These are phyloP conservation scores for Synanthedon formicaeformis DNA, from an alignment of 2,888 invertebrate genomes.

Conservation along the genomic window DNA sequence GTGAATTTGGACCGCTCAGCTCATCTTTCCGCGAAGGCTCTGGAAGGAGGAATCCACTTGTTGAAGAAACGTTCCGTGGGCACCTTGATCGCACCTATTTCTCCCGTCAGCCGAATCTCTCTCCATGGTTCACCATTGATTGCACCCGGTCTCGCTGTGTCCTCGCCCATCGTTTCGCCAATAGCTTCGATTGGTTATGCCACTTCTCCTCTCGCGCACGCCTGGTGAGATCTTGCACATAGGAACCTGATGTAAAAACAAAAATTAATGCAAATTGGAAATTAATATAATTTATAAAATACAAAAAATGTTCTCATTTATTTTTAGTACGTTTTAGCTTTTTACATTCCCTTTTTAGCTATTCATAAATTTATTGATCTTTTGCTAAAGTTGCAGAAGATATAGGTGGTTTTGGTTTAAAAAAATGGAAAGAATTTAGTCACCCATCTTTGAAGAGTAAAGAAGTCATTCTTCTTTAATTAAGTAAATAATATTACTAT, in stretches of 20 bases:
- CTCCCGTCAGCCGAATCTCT: slow-evolving; percentile 10
- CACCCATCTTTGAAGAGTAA: no score
- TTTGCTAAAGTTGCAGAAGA: no score
- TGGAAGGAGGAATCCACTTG: slow-evolving; percentile 30
- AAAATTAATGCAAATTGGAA: no score
- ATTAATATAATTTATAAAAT: no score
- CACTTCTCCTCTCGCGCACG: slow-evolving; percentile 9
- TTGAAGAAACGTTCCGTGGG: slow-evolving; percentile 31
- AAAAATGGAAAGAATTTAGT: no score
- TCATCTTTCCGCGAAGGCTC: slow-evolving; percentile 47
- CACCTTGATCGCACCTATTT: slow-evolving; percentile 1
- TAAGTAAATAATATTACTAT: no score
- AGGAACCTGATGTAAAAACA: neutral
- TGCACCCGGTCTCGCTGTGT: slow-evolving; percentile 3
- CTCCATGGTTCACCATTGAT: slow-evolving; percentile 10
- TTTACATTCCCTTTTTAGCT: no score
- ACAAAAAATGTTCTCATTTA: no score
- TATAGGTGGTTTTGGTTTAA: no score
- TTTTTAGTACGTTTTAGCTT: no score
- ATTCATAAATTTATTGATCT: no score
- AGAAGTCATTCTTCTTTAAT: no score
- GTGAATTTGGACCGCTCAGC: slow-evolving; percentile 58
- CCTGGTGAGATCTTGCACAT: neutral
- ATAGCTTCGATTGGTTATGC: slow-evolving; percentile 13
- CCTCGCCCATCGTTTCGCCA: slow-evolving; percentile 8